Percentiles rank a stretch among this genome's conserved stretches.
These are phyloP conservation scores for Poecilia wingei DNA, from an alignment of 2,797 vertebrate genomes.

Conservation along the genomic window DNA sequence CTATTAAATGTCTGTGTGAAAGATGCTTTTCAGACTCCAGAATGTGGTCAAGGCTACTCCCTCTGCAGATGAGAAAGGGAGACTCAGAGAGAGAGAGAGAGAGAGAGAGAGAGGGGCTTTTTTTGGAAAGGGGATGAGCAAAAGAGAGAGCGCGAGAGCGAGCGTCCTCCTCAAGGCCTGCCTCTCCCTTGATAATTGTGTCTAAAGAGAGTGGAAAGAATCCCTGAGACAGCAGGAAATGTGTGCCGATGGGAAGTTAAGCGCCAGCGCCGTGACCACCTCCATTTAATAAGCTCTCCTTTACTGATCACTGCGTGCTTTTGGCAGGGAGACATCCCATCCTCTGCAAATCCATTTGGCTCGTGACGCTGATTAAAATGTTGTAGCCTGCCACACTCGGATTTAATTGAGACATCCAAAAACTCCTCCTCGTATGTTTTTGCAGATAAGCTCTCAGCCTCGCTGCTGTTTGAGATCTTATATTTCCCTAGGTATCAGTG, in stretches of 20 bases:
- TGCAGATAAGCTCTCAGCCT: constrained; percentile 31
- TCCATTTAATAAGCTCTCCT: constrained; percentile 69
- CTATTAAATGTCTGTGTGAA: constrained; percentile 39
- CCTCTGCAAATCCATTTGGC: constrained; percentile 61
- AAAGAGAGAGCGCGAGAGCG: constrained; percentile 11
- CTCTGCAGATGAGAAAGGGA: constrained; percentile 73
- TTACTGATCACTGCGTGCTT: constrained; percentile 66
- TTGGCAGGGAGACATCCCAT: constrained; percentile 61
- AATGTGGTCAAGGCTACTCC: constrained; percentile 77
- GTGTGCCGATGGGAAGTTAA: constrained; percentile 71
- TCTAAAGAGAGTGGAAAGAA: constrained; percentile 79
- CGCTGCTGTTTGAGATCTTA: constrained; percentile 18
- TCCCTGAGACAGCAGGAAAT: constrained; percentile 78
- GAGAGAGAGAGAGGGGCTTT: constrained; percentile 28
- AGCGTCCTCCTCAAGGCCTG: constrained; percentile 68
- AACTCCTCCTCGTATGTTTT: constrained; percentile 21
- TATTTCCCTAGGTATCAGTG: constrained; percentile 22
- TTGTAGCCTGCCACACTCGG: constrained; percentile 38
- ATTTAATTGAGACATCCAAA: constrained; percentile 48
- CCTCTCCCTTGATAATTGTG: constrained; percentile 75
- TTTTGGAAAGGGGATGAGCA: constrained; percentile 13
- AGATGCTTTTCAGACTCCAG: constrained; percentile 62
- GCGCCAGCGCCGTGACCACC: constrained; percentile 65
- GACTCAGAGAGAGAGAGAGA: constrained; percentile 47
- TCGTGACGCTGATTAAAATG: constrained; percentile 59